phyloP scores from a whole-genome alignment of 2,797 vertebrate genomes.

The Anas georgica region DNA sequence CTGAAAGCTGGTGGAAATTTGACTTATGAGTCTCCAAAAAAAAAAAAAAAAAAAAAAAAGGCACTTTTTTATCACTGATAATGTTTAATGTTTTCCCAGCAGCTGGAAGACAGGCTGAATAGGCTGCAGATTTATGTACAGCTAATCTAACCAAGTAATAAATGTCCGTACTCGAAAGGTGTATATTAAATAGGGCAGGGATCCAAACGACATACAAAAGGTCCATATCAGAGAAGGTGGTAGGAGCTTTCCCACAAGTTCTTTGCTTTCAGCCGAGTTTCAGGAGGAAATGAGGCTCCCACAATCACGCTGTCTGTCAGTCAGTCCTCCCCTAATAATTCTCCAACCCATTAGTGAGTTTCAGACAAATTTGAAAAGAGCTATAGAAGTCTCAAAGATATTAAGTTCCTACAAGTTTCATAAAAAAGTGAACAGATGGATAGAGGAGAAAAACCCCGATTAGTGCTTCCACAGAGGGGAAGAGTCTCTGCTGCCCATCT shows the following conservation, averaged over 20 bases:
- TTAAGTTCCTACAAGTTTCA: constrained; percentile 21
- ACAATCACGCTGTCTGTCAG: neutral
- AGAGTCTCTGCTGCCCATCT: neutral
- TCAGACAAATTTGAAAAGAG: constrained; percentile 4
- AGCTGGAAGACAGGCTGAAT: neutral
- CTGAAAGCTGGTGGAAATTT: neutral
- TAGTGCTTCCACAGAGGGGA: neutral
- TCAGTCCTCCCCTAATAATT: neutral
- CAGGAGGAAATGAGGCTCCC: neutral
- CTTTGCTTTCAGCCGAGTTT: neutral
- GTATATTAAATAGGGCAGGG: neutral
- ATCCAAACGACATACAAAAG: neutral
- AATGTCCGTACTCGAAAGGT: neutral
- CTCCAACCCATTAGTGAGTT: neutral
- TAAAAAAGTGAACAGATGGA: constrained; percentile 1
- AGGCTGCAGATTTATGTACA: neutral
- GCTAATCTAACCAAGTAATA: neutral
- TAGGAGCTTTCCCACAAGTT: neutral
- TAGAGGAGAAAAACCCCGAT: neutral
- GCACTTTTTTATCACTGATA: neutral
- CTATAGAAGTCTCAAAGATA: constrained; percentile 22
- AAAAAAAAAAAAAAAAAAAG: too few species aligned
- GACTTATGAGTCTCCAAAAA: neutral
- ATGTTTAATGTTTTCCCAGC: constrained; percentile 5
- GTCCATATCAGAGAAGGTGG: neutral